Conservation (phyloP, 2,888 invertebrate genomes). For the Sialis fuliginosa region DNA sequence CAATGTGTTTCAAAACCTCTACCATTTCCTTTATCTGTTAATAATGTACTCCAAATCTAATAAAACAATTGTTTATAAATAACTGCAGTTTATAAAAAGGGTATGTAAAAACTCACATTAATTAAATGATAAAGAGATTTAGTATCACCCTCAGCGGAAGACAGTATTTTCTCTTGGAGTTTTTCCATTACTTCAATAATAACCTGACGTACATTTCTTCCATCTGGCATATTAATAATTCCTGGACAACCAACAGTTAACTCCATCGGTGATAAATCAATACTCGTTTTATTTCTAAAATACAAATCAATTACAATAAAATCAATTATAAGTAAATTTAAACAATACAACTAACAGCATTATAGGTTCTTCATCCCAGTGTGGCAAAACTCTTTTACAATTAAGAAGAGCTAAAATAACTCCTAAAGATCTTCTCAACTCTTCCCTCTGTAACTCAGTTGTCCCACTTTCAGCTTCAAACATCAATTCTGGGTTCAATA, state of each 20-base stretch:
- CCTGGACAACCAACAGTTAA: slow-evolving; percentile 9
- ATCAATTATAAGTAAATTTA: slow-evolving; percentile 6
- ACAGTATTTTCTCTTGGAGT: slow-evolving; percentile 45
- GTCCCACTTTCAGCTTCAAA: slow-evolving; percentile 20
- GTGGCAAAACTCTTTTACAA: slow-evolving; percentile 48
- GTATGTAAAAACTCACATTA: slow-evolving; percentile 17
- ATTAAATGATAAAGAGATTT: slow-evolving; percentile 38
- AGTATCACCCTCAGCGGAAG: slow-evolving; percentile 59
- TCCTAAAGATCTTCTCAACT: slow-evolving; percentile 45
- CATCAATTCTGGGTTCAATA: not conserved
- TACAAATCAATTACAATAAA: slow-evolving; percentile 12
- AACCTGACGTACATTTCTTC: slow-evolving; percentile 46
- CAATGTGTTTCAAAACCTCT: slow-evolving; percentile 43
- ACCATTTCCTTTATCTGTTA: slow-evolving; percentile 33
- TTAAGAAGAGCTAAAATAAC: slow-evolving; percentile 47
- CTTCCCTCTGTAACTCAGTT: slow-evolving; percentile 38
- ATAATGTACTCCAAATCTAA: slow-evolving; percentile 48
- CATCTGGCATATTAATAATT: slow-evolving; percentile 38
- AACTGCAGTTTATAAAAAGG: slow-evolving; percentile 1
- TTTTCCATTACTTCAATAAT: slow-evolving; percentile 40
- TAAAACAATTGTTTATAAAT: slow-evolving; percentile 11
- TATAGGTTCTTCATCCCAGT: slow-evolving; percentile 44
- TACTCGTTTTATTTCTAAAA: slow-evolving; percentile 3
- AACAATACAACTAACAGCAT: slow-evolving; percentile 29
- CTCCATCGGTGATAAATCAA: slow-evolving; percentile 12